Evolutionary conservation across 2,797 vertebrate species (phyloP).

Genomic region (Falco cherrug): DNA sequence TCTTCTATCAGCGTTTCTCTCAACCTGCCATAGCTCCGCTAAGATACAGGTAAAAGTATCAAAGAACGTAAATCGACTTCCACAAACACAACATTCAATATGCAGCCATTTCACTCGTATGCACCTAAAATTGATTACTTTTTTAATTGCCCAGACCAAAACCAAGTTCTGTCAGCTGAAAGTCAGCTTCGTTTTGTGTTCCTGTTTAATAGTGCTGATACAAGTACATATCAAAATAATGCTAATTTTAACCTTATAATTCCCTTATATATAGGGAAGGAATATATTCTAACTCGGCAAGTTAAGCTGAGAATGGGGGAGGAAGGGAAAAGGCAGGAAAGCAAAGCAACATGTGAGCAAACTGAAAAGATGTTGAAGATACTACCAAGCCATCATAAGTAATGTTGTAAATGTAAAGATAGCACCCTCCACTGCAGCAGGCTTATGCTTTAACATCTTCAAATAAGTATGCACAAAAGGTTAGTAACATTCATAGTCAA

Average conservation of each 20-base stretch:
- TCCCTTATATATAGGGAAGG: background rate
- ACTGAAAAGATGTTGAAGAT: background rate
- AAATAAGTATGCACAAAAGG: background rate
- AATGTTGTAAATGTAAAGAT: background rate
- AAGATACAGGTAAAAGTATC: background rate
- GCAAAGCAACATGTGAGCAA: background rate
- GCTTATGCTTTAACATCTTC: background rate
- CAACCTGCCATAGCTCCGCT: background rate
- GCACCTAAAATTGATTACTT: fast-evolving
- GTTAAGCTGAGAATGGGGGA: background rate
- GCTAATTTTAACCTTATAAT: background rate
- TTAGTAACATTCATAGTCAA: background rate
- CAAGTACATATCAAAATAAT: background rate
- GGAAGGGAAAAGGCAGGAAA: background rate
- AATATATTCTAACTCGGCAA: background rate
- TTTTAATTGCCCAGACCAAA: background rate
- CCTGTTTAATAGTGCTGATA: background rate
- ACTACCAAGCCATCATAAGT: background rate
- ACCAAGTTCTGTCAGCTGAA: background rate
- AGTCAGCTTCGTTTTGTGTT: background rate
- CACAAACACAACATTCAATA: background rate
- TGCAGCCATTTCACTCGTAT: background rate
- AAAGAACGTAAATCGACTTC: background rate
- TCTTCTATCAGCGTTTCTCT: background rate
- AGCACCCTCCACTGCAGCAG: background rate